Evolutionary conservation across 2,113 vertebrate species (phyloP), one percentile per base, ranked within the genome.

Genomic region (Pterophyllum scalare): DNA sequence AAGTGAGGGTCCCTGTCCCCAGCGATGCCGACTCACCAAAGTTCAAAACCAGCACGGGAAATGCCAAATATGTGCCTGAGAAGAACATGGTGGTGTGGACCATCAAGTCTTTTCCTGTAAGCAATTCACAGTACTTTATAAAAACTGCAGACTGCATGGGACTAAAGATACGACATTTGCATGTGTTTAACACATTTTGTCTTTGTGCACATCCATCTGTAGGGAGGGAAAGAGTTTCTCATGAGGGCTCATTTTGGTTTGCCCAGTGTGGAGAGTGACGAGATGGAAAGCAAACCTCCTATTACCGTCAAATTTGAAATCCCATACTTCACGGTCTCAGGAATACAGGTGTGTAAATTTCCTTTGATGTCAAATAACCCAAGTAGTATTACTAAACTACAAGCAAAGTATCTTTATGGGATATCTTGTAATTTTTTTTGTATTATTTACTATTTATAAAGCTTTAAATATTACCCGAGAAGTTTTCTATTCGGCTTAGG

Each of bases 241-340:
- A 97, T 99, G 97, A 96, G 98, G 0, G 98, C 98, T n/a, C 97
- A 98, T 87, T 98, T 99, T 59, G 97, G 98, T 70, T 96, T 98
- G 31, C 98, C 98, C 61, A 99, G 98, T 0, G 97, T 99, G 91
- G 97, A 98, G 86, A 97, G 95, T 0, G 96, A 97, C 76, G 97
- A 98, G 40, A 28, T 94, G 2, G 97, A 98, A 82, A 97, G 97
- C 17, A 97, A 96, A 83, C 97, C 98, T 14, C 98, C 98, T 56
- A 97, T 98, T 40, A 95, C 96, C 0, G 97, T 99, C 83, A 97
- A 97, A 91, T 99, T 99, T 88, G 97, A 99, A 94, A 98, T 99
- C 75, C 98, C 98, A 6, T 99, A 99, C 87, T 99, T 98, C 86
- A 99, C 98, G 0, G 98, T 98, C 43, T 99, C 98, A 0, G 98